Evolutionary conservation across 2,797 vertebrate genomes (phyloP), one percentile per base, ranked within the genome.

Genomic region (Hafferia zeledoni): DNA sequence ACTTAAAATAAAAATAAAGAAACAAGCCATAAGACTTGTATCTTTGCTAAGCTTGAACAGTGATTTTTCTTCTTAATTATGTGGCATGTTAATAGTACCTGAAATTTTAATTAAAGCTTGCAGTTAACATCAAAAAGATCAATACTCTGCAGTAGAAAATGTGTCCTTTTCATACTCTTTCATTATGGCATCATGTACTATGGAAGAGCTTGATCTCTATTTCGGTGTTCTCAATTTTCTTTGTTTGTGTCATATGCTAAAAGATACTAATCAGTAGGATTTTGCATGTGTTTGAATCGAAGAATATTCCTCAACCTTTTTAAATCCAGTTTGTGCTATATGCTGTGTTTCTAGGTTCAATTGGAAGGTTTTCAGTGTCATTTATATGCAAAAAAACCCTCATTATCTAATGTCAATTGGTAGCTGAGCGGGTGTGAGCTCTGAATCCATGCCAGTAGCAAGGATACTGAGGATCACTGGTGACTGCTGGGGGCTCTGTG

Each of bases 61-160:
- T 49, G 25, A 43, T 43, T 13, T 75, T 89, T 83, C 16, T 68
- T 83, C 78, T 75, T 80, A 91, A 81, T 91, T 90, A 49, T 41
- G 27, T 87, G 39, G 3, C 11, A 55, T 55, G 35, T 65, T 65
- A 72, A 63, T 61, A 68, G 31, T 39, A 80, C 53, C 64, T 77
- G 53, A 79, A 93, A 77, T 53, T 77, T 74, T 84, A 92, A 94
- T 94, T 94, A 80, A 85, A 83, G 7, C 52, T 89, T 74, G 35
- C 30, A 41, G 11, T 72, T 88, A 89, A 50, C 65, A 57, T 77
- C 11, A 83, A 63, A 94, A 92, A 55, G n/a, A 88, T 86, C 69
- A 93, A 64, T 87, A 52, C 6, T 77, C 1, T 82, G 6, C 24
- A 65, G 30, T 12, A 84, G 18, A 65, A 78, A 37, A 81, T 18